Conservation (phyloP, 2,888 invertebrate genomes). For the Pseudanteris insignis region DNA sequence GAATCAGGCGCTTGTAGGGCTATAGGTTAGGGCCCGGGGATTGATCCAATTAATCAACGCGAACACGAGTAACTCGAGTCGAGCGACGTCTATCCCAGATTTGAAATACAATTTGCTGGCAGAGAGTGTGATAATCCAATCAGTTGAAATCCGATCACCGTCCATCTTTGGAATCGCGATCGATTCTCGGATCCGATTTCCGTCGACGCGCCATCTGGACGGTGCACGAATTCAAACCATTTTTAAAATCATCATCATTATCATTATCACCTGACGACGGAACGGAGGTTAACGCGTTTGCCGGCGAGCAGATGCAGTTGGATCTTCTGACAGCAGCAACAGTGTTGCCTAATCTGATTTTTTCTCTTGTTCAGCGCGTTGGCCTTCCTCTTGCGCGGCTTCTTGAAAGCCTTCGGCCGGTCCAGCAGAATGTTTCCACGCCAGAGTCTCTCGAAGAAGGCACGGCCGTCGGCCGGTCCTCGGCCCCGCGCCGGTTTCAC, state of each 20-base stretch:
- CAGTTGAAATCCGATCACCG: slow-evolving; percentile 18
- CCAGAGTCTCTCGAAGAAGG: slow-evolving; percentile 79
- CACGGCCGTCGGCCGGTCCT: slow-evolving; percentile 70
- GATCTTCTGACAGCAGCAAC: slow-evolving; percentile 62
- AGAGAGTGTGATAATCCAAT: slow-evolving; percentile 13
- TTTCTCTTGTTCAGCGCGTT: slow-evolving; percentile 55
- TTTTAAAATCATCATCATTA: background rate
- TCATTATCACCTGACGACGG: slow-evolving; percentile 59
- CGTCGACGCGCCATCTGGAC: background rate
- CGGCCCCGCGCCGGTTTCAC: slow-evolving; percentile 63
- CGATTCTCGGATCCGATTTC: no score
- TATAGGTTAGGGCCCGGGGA: slow-evolving; percentile 15
- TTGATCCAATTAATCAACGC: slow-evolving; percentile 33
- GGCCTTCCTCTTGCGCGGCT: slow-evolving; percentile 58
- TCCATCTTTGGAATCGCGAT: slow-evolving; percentile 8
- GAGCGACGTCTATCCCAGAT: slow-evolving; percentile 30
- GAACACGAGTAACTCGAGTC: slow-evolving; percentile 20
- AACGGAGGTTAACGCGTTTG: slow-evolving; percentile 59
- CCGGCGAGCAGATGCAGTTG: slow-evolving; percentile 62
- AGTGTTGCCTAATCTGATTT: slow-evolving; percentile 52
- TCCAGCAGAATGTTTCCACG: slow-evolving; percentile 71
- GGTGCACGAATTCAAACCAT: background rate
- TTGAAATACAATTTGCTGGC: slow-evolving; percentile 26
- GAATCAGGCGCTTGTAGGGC: slow-evolving; percentile 21
- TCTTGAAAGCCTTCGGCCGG: slow-evolving; percentile 57